Evolutionary conservation across 2,113 vertebrate species (phyloP).

Genomic region (Scomber scombrus): DNA sequence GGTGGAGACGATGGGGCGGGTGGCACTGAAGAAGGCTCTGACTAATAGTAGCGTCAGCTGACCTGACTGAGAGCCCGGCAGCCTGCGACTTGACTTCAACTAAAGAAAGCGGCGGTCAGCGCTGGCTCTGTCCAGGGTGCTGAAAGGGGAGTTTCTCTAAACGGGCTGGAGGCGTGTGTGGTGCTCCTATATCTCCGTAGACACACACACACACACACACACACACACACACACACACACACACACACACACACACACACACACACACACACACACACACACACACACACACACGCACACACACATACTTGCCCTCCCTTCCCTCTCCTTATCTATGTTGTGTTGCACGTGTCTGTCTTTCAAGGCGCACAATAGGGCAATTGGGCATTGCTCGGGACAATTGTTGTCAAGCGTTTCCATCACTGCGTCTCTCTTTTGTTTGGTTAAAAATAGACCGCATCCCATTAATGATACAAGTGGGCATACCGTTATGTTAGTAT

Average conservation of each 20-base stretch:
- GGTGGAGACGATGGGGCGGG: constrained; percentile 1
- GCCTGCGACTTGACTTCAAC: constrained; percentile 62
- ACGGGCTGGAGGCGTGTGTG: constrained; percentile 59
- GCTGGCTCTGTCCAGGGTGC: constrained; percentile 87
- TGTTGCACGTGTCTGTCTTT: constrained; percentile 79
- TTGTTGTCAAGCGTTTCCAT: constrained; percentile 70
- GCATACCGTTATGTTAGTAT: constrained; percentile 22
- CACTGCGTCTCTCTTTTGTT: constrained; percentile 70
- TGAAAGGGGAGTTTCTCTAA: constrained; percentile 77
- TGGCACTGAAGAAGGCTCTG: constrained; percentile 46
- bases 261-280: constrained; percentile 44
- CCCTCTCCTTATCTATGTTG: constrained; percentile 59
- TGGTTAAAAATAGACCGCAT: constrained; percentile 53
- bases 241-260: constrained; percentile 10
- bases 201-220: constrained; percentile 17
- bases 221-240: constrained; percentile 54
- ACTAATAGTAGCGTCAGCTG: constrained; percentile 76
- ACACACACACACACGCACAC: constrained; percentile 46
- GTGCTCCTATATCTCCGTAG: constrained; percentile 22
- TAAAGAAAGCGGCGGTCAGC: constrained; percentile 43
- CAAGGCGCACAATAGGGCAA: constrained; percentile 75
- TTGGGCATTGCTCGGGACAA: constrained; percentile 55
- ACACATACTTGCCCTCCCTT: constrained; percentile 31
- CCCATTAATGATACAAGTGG: constrained; percentile 53
- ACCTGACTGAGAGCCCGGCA: constrained; percentile 61